Evolutionary conservation across 2,113 vertebrate species (phyloP).

Genomic region (Callorhinus ursinus): DNA sequence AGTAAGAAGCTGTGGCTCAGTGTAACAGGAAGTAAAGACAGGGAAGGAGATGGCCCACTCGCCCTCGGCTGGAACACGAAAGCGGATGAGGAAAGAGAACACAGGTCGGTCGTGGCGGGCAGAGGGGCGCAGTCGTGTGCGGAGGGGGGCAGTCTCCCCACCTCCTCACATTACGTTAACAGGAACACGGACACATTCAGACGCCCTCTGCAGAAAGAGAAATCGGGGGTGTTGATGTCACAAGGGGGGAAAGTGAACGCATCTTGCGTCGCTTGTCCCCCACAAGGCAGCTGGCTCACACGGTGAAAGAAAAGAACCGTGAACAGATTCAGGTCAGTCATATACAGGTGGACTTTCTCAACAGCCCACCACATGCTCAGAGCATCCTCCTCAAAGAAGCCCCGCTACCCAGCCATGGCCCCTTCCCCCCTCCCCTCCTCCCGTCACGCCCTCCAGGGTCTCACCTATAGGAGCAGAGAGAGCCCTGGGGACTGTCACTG

Average conservation of each 20-base stretch:
- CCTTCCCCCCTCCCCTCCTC: not conserved
- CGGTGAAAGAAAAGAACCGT: not conserved
- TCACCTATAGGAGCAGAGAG: not conserved
- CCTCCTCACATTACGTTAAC: not conserved
- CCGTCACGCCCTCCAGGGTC: not conserved
- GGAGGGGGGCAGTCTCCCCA: not conserved
- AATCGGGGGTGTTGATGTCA: not conserved
- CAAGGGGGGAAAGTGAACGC: not conserved
- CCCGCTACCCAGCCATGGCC: not conserved
- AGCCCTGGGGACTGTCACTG: not conserved
- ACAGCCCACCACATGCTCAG: not conserved
- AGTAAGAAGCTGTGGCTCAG: too few relatives aligned
- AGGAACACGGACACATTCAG: not conserved
- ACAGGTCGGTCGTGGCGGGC: not conserved
- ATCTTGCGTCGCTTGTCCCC: not conserved
- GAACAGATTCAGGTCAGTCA: not conserved
- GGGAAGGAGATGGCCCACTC: too few relatives aligned
- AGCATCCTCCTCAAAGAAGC: not conserved
- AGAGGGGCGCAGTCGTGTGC: rapidly evolving
- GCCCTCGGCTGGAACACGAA: too few relatives aligned
- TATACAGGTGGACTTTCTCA: not conserved
- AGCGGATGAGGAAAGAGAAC: not conserved
- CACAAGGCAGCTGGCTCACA: not conserved
- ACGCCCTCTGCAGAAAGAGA: not conserved
- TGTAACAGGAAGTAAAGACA: too few relatives aligned